phyloP scores from a whole-genome alignment of 2,888 invertebrate genomes.

The Cylindroiulus punctatus region DNA sequence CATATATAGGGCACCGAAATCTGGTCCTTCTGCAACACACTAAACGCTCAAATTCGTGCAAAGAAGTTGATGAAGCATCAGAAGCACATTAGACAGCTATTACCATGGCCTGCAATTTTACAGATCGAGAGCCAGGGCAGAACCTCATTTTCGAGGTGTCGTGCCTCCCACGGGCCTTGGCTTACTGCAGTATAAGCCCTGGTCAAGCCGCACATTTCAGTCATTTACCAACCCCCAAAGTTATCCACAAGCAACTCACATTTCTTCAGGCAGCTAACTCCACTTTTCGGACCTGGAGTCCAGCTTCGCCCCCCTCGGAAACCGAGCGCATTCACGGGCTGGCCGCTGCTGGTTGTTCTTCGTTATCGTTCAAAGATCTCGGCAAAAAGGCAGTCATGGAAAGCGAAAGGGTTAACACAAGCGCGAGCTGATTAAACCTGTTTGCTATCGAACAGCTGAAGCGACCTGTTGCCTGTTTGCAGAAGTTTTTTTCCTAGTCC shows the following conservation, averaged over 20 bases:
- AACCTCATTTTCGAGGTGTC: too few relatives aligned
- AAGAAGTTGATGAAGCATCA: too few relatives aligned
- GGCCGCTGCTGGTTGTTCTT: not conserved
- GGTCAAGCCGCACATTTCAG: too few relatives aligned
- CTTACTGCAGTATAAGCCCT: too few relatives aligned
- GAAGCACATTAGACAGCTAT: too few relatives aligned
- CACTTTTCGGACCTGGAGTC: not conserved
- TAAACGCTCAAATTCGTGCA: too few relatives aligned
- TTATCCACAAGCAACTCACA: not conserved
- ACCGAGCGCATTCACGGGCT: not conserved
- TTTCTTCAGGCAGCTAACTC: not conserved
- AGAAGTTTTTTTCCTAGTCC: not conserved
- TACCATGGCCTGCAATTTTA: too few relatives aligned
- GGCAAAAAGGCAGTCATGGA: not conserved
- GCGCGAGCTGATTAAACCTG: not conserved
- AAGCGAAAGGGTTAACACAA: not conserved
- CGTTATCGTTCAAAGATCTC: not conserved
- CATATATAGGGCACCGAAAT: too few relatives aligned
- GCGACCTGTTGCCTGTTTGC: not conserved
- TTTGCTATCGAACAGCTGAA: not conserved
- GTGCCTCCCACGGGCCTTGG: too few relatives aligned
- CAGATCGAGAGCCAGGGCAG: too few relatives aligned
- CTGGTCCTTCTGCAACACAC: too few relatives aligned
- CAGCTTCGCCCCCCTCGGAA: not conserved
- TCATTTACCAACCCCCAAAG: too few relatives aligned